Base-by-base conservation (phyloP, 2,797 vertebrate species). In the Phoxinus dragarum region DNA sequence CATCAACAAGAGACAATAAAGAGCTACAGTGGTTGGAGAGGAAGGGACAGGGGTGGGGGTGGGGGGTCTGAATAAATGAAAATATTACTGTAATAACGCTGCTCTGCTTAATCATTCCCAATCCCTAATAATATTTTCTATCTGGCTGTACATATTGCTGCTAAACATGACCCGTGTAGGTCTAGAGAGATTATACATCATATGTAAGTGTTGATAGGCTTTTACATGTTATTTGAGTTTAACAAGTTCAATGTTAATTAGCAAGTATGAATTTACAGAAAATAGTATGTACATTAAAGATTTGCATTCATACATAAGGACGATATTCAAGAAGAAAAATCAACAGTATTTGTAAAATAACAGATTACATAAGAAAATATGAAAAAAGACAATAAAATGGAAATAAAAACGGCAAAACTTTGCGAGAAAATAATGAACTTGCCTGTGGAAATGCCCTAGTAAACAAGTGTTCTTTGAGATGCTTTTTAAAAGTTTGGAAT, bases 1-100 rank as follows among this genome's bases (percentile, higher is more conserved):
- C 77, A 85, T 80, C 84, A 85, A 80, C 84, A 80, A 52, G 42
- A 85, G 76, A 85, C 68, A 80, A 85, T 85, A 85, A 85, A 85
- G 56, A 72, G 68, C 78, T 66, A 47, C 54, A 85, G 77, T 74
- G 77, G 68, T 80, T 85, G 61, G 64, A 68, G 67, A 64, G 75
- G 67, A 21, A 68, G 75, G 49, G 49, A 68, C 0, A 40, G 64
- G 49, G 36, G 49, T 10, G 44, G 12, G 3, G 14, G 14, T 27
- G 27, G 27, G 23, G 27, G 9, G 40, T 73, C 31, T 66, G 42
- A 74, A 85, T 80, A 73, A 80, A 85, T 85, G 68, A 80, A 80
- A 85, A 34, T 38, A 79, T 49, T 27, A 85, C 56, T 52, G 84
- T 73, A 80, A 80, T 85, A 80, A 72, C 9, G 14, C 52, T 73